Conservation (phyloP, 2,113 vertebrate species). For the Pholis gunnellus region DNA sequence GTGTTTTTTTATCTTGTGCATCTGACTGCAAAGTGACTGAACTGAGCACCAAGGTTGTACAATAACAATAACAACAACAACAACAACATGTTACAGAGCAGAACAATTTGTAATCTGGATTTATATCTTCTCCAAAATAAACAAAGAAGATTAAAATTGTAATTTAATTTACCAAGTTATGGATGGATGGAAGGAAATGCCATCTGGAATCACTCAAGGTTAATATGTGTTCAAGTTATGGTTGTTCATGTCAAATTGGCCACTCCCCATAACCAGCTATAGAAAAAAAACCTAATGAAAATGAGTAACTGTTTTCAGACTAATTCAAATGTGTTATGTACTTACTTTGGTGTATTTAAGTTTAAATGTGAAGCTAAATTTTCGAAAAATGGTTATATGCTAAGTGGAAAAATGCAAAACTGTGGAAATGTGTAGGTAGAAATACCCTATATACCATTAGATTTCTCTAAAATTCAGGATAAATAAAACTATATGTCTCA, state of each 20-base stretch:
- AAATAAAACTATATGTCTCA: background rate
- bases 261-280: background rate
- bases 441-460: background rate
- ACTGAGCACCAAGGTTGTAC: background rate
- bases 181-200: background rate
- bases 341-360: background rate
- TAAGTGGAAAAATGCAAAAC: background rate
- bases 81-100: background rate
- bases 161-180: background rate
- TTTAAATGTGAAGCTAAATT: background rate
- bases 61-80: background rate
- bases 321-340: background rate
- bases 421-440: background rate
- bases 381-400: background rate
- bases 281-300: background rate
- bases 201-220: conserved; percentile 3
- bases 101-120: background rate
- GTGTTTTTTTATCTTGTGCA: too few species aligned
- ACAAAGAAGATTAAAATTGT: background rate
- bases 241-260: background rate
- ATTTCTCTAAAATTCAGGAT: background rate
- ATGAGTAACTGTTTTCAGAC: background rate
- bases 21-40: too few species aligned
- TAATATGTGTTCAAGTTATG: conserved; percentile 3
- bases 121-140: background rate